phyloP scores from a whole-genome alignment of 2,797 vertebrate species.

The Rallus crepitans region DNA sequence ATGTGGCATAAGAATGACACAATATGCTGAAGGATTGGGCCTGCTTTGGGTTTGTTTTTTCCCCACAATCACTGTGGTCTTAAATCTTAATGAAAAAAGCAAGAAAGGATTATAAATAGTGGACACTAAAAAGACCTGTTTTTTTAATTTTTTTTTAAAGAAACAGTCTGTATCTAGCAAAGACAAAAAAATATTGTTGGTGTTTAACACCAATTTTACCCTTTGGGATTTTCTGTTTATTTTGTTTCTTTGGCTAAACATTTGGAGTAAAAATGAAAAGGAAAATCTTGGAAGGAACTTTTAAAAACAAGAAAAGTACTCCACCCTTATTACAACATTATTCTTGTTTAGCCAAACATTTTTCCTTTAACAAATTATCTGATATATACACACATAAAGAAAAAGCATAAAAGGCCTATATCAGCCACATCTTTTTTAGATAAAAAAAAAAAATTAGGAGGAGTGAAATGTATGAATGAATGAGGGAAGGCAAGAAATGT shows the following conservation, averaged over 20 bases:
- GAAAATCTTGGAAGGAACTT: slow-evolving; percentile 70
- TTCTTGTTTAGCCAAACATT: slow-evolving; percentile 63
- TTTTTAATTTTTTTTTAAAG: not conserved
- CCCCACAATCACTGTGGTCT: not conserved
- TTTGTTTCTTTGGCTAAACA: slow-evolving; percentile 68
- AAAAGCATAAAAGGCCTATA: slow-evolving; percentile 34
- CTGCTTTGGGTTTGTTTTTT: not conserved
- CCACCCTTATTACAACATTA: slow-evolving; percentile 72
- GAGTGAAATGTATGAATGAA: not conserved
- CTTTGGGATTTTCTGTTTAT: slow-evolving; percentile 59
- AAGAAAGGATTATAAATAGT: not conserved
- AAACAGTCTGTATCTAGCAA: not conserved
- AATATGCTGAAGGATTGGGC: not conserved
- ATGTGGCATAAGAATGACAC: not conserved
- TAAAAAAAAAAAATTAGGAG: not conserved
- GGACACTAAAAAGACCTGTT: not conserved
- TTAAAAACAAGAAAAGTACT: slow-evolving; percentile 60
- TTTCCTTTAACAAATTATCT: slow-evolving; percentile 51
- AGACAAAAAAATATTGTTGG: not conserved
- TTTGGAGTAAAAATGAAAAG: slow-evolving; percentile 68
- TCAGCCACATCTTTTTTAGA: not conserved
- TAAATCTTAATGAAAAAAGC: not conserved
- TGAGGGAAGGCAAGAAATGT: not conserved
- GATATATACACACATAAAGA: slow-evolving; percentile 20
- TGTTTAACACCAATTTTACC: slow-evolving; percentile 32